A percentile compares a stretch with the other conserved stretches of the same genome.
These are phyloP conservation scores for Darevskia nairensis DNA, from an alignment of 2,797 vertebrate species.

Conservation along the genomic window DNA sequence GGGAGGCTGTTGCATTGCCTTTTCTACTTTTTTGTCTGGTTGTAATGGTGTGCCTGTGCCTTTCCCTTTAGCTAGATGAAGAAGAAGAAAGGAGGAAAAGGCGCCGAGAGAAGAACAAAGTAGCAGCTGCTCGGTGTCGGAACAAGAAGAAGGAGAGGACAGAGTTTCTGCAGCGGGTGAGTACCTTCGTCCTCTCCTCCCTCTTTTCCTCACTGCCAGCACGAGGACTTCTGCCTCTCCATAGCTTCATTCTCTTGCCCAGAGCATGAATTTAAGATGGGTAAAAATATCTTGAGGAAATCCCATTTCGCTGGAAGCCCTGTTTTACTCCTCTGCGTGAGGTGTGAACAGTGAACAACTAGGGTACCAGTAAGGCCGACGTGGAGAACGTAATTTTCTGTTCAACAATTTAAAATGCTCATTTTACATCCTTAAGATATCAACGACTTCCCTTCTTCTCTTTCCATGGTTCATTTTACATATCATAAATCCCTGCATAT, in stretches of 20 bases:
- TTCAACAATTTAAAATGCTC: no score
- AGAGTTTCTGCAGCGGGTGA: constrained; percentile 94
- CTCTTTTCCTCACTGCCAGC: no score
- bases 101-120: constrained; percentile 97
- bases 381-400: no score
- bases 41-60: constrained; percentile 48
- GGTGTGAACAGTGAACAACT: not conserved
- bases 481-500: no score
- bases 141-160: constrained; percentile 99
- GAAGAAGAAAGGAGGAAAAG: constrained; percentile 95
- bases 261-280: not conserved
- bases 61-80: constrained; percentile 86
- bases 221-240: not conserved
- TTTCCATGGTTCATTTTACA: no score
- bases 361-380: no score
- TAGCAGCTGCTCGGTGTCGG: constrained; percentile 95
- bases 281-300: not conserved
- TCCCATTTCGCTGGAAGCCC: not conserved
- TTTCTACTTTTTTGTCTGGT: not conserved
- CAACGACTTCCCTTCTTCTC: no score
- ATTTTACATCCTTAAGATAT: no score
- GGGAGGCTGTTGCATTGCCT: not conserved
- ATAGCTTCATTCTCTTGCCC: not conserved
- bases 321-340: not conserved
- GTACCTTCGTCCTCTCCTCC: constrained; percentile 10